A percentile compares a stretch with the other conserved stretches of the same genome.
Conservation (phyloP, 2,797 vertebrate genomes). For the Furcifer pardalis region DNA sequence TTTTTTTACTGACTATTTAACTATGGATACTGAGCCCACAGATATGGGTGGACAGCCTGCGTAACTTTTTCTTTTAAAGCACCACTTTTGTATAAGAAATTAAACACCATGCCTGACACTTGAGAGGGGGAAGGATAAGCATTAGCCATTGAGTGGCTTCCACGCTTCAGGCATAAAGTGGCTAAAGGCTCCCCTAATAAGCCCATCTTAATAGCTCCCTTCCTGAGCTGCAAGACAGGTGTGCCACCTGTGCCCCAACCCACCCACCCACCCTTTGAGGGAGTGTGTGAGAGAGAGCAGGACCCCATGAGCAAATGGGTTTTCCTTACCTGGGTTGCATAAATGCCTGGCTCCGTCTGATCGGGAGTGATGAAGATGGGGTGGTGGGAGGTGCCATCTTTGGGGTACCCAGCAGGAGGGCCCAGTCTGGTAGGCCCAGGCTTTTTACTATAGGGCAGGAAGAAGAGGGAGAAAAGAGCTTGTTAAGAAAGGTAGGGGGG, state of each 20-base stretch:
- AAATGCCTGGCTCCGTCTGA: slow-evolving; percentile 78
- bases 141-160: neutral
- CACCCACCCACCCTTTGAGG: neutral
- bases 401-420: slow-evolving; percentile 68
- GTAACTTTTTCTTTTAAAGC: too few relatives aligned
- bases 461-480: neutral
- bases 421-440: slow-evolving; percentile 70
- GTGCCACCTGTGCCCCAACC: neutral
- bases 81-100: neutral
- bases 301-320: neutral
- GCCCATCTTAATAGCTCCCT: neutral
- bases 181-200: neutral
- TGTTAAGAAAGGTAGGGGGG: too few relatives aligned
- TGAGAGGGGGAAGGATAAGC: neutral
- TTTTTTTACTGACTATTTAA: too few relatives aligned
- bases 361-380: slow-evolving; percentile 81
- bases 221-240: neutral
- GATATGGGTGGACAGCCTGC: too few relatives aligned
- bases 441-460: slow-evolving; percentile 69
- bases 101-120: too few relatives aligned
- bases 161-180: neutral
- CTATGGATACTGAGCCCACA: too few relatives aligned
- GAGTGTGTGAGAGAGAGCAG: neutral
- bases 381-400: slow-evolving; percentile 76
- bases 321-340: slow-evolving; percentile 84